Percentiles rank a stretch among this genome's conserved stretches.
Conservation (phyloP, 1,140 invertebrate species). For the Oreohelix idahoensis region DNA sequence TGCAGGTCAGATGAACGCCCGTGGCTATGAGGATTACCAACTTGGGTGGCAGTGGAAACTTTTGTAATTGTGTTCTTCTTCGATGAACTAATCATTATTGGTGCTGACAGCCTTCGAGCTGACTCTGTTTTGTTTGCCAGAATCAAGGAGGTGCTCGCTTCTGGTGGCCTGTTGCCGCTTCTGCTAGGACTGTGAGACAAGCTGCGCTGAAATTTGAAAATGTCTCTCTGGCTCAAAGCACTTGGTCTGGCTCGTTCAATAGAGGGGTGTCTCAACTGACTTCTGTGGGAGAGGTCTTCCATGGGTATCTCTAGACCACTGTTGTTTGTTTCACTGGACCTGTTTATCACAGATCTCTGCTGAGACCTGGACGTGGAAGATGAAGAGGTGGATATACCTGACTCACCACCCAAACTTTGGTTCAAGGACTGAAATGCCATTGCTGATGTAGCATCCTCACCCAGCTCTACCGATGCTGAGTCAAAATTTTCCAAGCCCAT, state of each 20-base stretch:
- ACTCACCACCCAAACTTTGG: constrained; percentile 40
- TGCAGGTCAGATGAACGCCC: constrained; percentile 41
- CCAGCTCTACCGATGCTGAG: constrained; percentile 51
- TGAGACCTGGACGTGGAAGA: constrained; percentile 15
- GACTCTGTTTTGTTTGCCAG: neutral
- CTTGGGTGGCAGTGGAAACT: constrained; percentile 31
- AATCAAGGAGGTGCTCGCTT: constrained; percentile 22
- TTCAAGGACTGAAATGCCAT: constrained; percentile 80
- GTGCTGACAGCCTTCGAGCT: constrained; percentile 34
- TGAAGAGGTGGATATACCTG: neutral
- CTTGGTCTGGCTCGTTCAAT: constrained; percentile 36
- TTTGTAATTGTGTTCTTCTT: constrained; percentile 22
- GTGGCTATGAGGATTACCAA: constrained; percentile 49
- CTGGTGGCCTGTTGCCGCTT: constrained; percentile 38
- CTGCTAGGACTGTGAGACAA: constrained; percentile 62
- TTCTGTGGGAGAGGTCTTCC: constrained; percentile 79
- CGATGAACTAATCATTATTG: neutral
- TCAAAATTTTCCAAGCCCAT: neutral
- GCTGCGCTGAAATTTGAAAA: constrained; percentile 47
- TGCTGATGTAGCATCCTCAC: constrained; percentile 73
- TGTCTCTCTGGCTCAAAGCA: neutral
- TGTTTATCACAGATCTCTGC: neutral
- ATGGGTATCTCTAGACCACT: constrained; percentile 82
- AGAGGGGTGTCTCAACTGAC: constrained; percentile 49
- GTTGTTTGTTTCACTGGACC: constrained; percentile 12